Conservation (phyloP, 2,113 vertebrate species). For the Tinamus guttatus region DNA sequence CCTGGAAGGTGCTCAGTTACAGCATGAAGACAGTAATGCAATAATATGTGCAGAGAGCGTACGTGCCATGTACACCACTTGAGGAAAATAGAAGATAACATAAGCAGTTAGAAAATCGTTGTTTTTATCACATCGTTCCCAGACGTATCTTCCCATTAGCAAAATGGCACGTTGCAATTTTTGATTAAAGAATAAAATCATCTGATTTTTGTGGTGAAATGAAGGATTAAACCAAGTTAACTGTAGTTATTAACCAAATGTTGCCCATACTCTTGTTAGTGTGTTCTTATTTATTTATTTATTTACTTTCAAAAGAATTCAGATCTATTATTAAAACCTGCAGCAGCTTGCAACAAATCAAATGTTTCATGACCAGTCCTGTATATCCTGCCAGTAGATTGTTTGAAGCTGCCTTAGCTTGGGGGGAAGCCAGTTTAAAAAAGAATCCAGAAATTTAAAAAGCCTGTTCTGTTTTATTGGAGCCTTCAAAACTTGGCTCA, state of each 20-base stretch:
- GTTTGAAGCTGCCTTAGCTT: conserved; percentile 23
- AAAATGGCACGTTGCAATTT: background rate
- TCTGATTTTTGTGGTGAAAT: background rate
- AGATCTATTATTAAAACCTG: conserved; percentile 15
- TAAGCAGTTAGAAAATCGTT: background rate
- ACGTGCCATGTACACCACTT: background rate
- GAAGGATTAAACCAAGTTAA: background rate
- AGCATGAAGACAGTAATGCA: background rate
- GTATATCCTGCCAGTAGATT: background rate
- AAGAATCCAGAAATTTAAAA: background rate
- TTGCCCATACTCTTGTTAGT: background rate
- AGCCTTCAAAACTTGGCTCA: background rate
- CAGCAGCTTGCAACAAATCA: background rate
- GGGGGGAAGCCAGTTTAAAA: background rate
- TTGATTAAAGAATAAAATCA: background rate
- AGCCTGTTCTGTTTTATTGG: background rate
- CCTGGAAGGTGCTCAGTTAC: background rate
- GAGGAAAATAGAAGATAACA: background rate
- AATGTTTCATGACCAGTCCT: background rate
- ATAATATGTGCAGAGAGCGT: background rate
- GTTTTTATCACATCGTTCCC: background rate
- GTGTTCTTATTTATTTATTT: background rate
- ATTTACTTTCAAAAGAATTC: background rate
- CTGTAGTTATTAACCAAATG: conserved; percentile 11
- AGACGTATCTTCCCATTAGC: background rate